Evolutionary conservation across 2,888 invertebrate species (phyloP).

Genomic region (Azorinus chamasolen): DNA sequence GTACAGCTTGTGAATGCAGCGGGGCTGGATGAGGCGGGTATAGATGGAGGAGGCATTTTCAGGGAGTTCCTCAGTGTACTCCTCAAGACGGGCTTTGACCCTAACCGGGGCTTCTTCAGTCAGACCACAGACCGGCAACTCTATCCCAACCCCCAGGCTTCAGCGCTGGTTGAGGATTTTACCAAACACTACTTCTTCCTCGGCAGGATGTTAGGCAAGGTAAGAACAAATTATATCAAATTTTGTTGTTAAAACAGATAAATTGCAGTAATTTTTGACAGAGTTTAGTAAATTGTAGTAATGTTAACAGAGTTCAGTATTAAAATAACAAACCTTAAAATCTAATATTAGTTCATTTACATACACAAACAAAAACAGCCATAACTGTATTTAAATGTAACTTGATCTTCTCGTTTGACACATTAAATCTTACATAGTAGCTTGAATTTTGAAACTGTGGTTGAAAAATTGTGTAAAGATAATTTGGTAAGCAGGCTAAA

Average conservation of each 20-base stretch:
- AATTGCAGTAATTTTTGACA: no score
- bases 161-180: slow-evolving; percentile 93
- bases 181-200: slow-evolving; percentile 97
- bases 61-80: slow-evolving; percentile 98
- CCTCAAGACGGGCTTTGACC: slow-evolving; percentile 97
- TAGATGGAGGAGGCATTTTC: slow-evolving; percentile 99
- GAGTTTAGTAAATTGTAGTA: neutral
- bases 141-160: slow-evolving; percentile 98
- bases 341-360: neutral
- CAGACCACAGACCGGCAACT: slow-evolving; percentile 96
- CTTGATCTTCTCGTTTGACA: no score
- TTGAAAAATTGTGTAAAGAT: no score
- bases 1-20: slow-evolving; percentile 96
- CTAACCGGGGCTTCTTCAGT: slow-evolving; percentile 96
- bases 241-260: no score
- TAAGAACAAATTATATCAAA: slow-evolving; percentile 79
- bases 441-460: no score
- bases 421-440: no score
- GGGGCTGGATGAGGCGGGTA: slow-evolving; percentile 97
- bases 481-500: no score
- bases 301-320: neutral
- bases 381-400: no score
- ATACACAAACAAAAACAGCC: no score
- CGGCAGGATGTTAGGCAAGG: slow-evolving; percentile 97
- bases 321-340: neutral